Evolutionary conservation across 2,888 invertebrate species (phyloP), one percentile per base, ranked within the genome.

Genomic region (Lasioglossum calceatum): DNA sequence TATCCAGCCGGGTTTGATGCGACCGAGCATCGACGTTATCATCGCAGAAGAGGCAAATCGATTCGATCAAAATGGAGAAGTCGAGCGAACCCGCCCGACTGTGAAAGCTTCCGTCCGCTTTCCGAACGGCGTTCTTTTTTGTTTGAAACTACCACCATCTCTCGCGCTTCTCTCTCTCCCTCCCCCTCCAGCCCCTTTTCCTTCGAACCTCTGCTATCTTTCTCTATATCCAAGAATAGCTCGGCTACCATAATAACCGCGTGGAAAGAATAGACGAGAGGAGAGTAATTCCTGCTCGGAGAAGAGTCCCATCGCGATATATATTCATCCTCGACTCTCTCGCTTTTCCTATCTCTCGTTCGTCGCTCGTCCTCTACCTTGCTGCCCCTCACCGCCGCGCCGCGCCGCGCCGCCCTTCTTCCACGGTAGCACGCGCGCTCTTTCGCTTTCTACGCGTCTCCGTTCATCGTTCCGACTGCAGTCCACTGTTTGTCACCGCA

Each of bases 401-500:
- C n/a, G n/a, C n/a, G n/a, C n/a, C n/a, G n/a, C n/a, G n/a, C n/a
- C n/a, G n/a, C 54, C 74, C 72, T 10, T 47, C 67, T 72, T 47
- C 39, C 44, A 0, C 5, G 23, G 10, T 54, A n/a, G 54, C 67
- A 64, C 27, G 32, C 42, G 4, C 27, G 8, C 39, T 67, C 44
- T 50, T 23, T 70, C 77, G 14, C 70, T 61, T 79, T 79, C 58
- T 3, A 39, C 36, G 71, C 64, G 27, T 77, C 78, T 80, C 47
- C 64, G 50, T 80, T 67, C 47, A 82, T 81, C 74, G 74, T 32
- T 71, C 84, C 81, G 84, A 86, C 86, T 87, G 70, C 61, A 81
- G 88, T 82, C 91, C 87, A 88, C 87, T 91, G 89, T 89, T 92
- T 91, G 91, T 92, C 91, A 87, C 82, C 86, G 79, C 85, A 82